Percentiles rank a stretch among this genome's conserved stretches.
Conservation (phyloP, 2,797 vertebrate species). For the Linurgus olivaceus region DNA sequence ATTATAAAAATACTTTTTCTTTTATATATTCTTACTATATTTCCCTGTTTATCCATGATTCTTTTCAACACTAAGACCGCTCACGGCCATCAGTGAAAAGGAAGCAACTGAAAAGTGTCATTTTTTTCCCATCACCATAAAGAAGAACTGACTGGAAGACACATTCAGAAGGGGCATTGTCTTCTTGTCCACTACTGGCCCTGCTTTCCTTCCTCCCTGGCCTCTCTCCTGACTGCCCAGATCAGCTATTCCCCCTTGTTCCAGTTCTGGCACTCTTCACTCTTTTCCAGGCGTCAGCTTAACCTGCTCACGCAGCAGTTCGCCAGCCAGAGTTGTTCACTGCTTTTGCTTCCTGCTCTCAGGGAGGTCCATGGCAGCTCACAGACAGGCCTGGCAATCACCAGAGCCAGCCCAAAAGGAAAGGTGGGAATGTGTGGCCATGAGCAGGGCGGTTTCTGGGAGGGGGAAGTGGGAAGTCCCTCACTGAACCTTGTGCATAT, state of each 20-base stretch:
- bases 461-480: neutral
- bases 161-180: neutral
- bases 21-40: neutral
- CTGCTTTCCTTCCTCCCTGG: neutral
- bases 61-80: accelerated
- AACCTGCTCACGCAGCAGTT: neutral
- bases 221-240: neutral
- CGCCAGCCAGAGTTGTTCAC: neutral
- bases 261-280: neutral
- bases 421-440: neutral
- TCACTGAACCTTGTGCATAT: neutral
- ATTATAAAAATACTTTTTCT: neutral
- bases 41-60: neutral
- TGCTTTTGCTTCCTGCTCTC: neutral
- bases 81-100: neutral
- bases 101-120: accelerated
- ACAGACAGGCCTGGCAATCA: neutral
- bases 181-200: accelerated
- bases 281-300: neutral
- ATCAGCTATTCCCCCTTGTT: neutral
- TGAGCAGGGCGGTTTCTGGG: neutral
- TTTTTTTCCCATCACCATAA: neutral
- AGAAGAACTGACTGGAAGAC: neutral
- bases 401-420: neutral
- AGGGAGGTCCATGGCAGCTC: neutral